Percentiles rank a stretch among this genome's conserved stretches.
Conservation (phyloP, 2,113 vertebrate genomes). For the Phalacrocorax brasilianus region DNA sequence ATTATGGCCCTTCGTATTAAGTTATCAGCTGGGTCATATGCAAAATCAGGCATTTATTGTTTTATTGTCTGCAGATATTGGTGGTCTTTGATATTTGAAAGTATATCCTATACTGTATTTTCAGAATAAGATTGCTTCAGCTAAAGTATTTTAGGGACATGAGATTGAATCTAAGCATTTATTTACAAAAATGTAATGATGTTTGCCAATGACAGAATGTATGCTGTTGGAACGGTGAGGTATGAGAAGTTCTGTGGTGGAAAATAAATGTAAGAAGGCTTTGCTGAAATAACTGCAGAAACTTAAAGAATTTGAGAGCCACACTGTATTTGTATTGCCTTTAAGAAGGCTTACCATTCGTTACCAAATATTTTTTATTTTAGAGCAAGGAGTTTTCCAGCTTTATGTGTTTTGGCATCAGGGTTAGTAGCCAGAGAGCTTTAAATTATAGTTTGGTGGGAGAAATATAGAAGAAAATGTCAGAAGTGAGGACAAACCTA, state of each 20-base stretch:
- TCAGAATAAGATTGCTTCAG: background rate
- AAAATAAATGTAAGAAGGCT: background rate
- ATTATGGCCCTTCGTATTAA: background rate
- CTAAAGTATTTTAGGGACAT: background rate
- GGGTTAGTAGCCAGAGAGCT: background rate
- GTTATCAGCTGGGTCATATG: background rate
- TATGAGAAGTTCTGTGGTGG: background rate
- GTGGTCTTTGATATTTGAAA: background rate
- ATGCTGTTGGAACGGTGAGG: background rate
- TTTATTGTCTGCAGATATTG: background rate
- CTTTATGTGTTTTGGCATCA: background rate
- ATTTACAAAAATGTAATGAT: background rate
- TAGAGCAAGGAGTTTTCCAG: background rate
- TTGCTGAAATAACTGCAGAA: background rate
- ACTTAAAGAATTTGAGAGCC: background rate
- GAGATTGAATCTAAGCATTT: background rate
- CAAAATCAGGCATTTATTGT: background rate
- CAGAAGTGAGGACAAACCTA: background rate
- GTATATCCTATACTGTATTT: background rate
- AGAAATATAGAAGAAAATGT: background rate
- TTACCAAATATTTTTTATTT: background rate
- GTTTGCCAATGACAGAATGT: background rate
- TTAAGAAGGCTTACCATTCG: background rate
- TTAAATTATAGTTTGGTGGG: background rate
- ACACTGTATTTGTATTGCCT: background rate